Percentiles rank a stretch among this genome's conserved stretches.
phyloP scores from a whole-genome alignment of 2,113 vertebrate genomes.

The Ondatra zibethicus region DNA sequence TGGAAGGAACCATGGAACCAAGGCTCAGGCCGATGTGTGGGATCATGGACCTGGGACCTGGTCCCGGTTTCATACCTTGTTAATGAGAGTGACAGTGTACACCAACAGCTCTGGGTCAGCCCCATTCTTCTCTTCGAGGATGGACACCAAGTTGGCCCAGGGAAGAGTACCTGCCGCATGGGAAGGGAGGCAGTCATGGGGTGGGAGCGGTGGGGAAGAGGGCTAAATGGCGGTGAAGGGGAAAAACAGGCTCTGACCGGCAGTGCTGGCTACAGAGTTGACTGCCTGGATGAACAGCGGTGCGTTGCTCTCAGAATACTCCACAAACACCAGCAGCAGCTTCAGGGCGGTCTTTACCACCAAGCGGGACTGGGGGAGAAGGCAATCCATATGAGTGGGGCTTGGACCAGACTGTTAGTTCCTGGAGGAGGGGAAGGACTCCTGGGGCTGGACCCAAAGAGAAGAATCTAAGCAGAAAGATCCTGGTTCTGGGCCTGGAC shows the following conservation, averaged over 20 bases:
- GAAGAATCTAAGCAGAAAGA: constrained; percentile 4
- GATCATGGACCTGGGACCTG: background rate
- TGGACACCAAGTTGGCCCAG: constrained; percentile 91
- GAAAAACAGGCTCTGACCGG: constrained; percentile 86
- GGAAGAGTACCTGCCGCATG: constrained; percentile 86
- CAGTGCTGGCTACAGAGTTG: constrained; percentile 88
- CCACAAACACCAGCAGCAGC: constrained; percentile 97
- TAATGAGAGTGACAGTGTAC: constrained; percentile 95
- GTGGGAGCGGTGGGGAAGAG: background rate
- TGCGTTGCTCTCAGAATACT: constrained; percentile 94
- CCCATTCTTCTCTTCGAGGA: constrained; percentile 93
- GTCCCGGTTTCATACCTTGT: constrained; percentile 89
- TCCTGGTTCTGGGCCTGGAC: background rate
- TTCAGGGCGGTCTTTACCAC: constrained; percentile 97
- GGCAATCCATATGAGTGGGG: constrained; percentile 9
- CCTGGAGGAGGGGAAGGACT: background rate
- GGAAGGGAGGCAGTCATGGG: background rate
- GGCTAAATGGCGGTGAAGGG: background rate
- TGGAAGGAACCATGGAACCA: constrained; percentile 74
- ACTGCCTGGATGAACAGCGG: constrained; percentile 91
- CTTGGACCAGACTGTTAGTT: background rate
- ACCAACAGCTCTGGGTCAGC: constrained; percentile 93
- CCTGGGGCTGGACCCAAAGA: background rate
- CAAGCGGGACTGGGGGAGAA: constrained; percentile 91
- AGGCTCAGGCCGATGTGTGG: background rate